Evolutionary conservation across 2,888 invertebrate species (phyloP).

Genomic region (Synanthedon myopaeformis): DNA sequence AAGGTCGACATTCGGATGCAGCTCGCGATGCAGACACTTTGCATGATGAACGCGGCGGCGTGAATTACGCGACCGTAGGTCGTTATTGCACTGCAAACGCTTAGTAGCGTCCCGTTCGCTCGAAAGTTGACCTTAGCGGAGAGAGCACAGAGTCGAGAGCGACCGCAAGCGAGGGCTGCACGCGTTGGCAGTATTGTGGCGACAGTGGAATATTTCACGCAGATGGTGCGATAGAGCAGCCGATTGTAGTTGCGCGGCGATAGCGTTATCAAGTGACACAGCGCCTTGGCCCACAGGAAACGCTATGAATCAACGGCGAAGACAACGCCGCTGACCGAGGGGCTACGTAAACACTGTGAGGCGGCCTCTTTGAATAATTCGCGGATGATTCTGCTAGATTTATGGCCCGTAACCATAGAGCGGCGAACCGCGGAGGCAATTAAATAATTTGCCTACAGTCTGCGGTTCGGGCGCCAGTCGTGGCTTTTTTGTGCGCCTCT

Average conservation of each 20-base stretch:
- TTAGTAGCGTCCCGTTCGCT: background rate
- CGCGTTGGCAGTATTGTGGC: constrained; percentile 25
- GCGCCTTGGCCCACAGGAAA: constrained; percentile 18
- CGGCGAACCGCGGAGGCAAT: constrained; percentile 37
- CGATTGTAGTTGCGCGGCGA: constrained; percentile 37
- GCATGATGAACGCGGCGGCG: constrained; percentile 64
- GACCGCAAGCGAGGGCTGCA: background rate
- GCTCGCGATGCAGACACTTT: constrained; percentile 31
- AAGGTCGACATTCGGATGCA: constrained; percentile 15
- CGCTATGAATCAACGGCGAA: constrained; percentile 46
- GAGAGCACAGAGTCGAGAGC: background rate
- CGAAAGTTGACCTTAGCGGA: constrained; percentile 11
- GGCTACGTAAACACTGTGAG: constrained; percentile 8
- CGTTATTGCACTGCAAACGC: constrained; percentile 27
- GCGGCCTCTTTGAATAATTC: constrained; percentile 64
- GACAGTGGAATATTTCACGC: constrained; percentile 58
- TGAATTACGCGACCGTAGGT: constrained; percentile 64
- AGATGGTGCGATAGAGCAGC: constrained; percentile 55
- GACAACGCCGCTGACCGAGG: background rate
- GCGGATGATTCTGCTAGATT: constrained; percentile 54
- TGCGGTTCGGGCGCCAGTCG: constrained; percentile 5
- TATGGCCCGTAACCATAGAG: constrained; percentile 60
- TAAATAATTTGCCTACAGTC: constrained; percentile 62
- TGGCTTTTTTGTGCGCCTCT: background rate
- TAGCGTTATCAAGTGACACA: constrained; percentile 42